A percentile compares a stretch with the other conserved stretches of the same genome.
Conservation (phyloP, 2,113 vertebrate species). For the Oncorhynchus mykiss region DNA sequence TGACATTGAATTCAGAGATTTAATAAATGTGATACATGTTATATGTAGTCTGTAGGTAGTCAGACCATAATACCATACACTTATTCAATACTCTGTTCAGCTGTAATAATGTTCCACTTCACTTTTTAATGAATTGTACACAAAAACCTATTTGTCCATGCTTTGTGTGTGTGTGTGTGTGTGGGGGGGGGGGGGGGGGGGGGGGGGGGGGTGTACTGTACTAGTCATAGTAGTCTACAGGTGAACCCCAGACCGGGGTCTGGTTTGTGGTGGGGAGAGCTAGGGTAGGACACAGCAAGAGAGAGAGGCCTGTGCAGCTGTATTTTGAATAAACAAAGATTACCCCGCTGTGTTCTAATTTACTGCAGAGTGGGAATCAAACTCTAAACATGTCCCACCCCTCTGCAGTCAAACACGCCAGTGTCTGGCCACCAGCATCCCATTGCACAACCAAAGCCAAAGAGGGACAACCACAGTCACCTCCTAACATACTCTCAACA, state of each 20-base stretch:
- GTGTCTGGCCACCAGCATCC: slow-evolving; percentile 59
- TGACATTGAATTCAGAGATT: background rate
- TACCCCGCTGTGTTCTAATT: slow-evolving; percentile 75
- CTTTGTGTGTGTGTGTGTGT: slow-evolving; percentile 8
- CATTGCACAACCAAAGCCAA: slow-evolving; percentile 61
- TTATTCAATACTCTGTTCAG: slow-evolving; percentile 7
- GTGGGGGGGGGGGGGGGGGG: too few relatives aligned
- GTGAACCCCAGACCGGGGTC: slow-evolving; percentile 83
- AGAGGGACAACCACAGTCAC: slow-evolving; percentile 22
- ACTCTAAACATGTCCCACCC: slow-evolving; percentile 64
- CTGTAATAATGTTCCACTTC: too few relatives aligned
- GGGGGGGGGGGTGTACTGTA: slow-evolving; percentile 37
- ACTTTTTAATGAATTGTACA: too few relatives aligned
- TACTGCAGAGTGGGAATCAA: slow-evolving; percentile 74
- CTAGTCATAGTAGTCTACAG: slow-evolving; percentile 68
- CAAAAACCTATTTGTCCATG: slow-evolving; percentile 15
- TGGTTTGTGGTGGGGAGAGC: slow-evolving; percentile 71
- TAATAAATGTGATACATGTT: background rate
- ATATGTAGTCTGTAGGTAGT: background rate
- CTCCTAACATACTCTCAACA: background rate
- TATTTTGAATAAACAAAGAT: slow-evolving; percentile 77
- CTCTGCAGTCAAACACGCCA: slow-evolving; percentile 50
- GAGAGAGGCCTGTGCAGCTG: slow-evolving; percentile 70
- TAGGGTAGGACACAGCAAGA: slow-evolving; percentile 7
- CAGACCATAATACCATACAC: background rate